These are phyloP conservation scores for Nymphalis urticae DNA, from an alignment of 2,888 invertebrate species.

Conservation along the genomic window DNA sequence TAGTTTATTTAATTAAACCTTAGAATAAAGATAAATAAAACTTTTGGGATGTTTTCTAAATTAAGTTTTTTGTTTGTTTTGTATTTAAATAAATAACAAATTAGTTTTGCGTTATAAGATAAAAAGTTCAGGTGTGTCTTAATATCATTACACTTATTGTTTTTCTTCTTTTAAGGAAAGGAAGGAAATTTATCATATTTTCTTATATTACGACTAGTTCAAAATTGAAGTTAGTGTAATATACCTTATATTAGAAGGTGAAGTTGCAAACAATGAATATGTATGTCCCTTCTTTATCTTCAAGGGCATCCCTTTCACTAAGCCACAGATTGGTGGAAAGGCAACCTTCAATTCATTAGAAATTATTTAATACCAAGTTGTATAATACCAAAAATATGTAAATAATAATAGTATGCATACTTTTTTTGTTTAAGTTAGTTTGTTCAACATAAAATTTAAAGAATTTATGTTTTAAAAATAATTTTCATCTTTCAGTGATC, in stretches of 20 bases:
- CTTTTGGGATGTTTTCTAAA: no score
- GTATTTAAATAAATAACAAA: no score
- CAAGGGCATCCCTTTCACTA: constrained; percentile 65
- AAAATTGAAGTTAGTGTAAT: constrained; percentile 48
- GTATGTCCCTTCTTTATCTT: constrained; percentile 57
- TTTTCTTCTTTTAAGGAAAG: constrained; percentile 7
- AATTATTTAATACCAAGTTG: background rate
- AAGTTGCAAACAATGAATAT: constrained; percentile 48
- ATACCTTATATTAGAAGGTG: constrained; percentile 58
- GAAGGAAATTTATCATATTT: no score
- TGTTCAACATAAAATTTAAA: background rate
- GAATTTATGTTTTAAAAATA: constrained; percentile 47
- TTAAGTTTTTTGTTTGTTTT: no score
- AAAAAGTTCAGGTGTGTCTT: no score
- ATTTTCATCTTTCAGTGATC: constrained; percentile 53
- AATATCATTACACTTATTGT: background rate
- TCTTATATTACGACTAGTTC: background rate
- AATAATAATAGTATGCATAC: background rate
- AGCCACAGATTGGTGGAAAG: constrained; percentile 58
- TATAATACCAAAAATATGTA: background rate
- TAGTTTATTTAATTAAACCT: no score
- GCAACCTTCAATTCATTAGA: background rate
- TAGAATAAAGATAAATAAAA: no score
- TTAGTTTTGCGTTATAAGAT: no score
- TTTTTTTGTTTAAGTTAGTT: no score